A percentile compares a stretch with the other conserved stretches of the same genome.
Conservation (phyloP, 2,797 vertebrate genomes). For the Meda fulgida region DNA sequence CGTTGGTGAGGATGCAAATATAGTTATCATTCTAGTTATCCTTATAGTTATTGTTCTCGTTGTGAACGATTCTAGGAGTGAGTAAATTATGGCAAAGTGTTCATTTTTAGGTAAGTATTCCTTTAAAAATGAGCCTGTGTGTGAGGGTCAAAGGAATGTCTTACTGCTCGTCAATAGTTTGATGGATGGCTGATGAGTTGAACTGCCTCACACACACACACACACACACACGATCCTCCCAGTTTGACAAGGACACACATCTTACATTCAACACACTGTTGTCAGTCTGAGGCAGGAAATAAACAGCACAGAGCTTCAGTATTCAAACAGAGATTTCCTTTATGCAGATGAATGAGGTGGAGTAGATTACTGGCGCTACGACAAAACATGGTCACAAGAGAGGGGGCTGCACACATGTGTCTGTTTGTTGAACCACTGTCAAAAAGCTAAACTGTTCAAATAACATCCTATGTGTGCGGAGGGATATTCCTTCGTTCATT, state of each 20-base stretch:
- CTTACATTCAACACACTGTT: conserved; percentile 31
- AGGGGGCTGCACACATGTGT: not conserved
- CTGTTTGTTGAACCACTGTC: conserved; percentile 13
- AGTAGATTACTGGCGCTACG: conserved; percentile 63
- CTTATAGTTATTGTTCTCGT: not conserved
- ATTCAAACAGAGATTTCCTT: conserved; percentile 64
- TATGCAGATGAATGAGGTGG: conserved; percentile 66
- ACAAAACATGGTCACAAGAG: not conserved
- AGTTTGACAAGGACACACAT: conserved; percentile 27
- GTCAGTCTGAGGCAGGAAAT: conserved; percentile 32
- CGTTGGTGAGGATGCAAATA: not conserved
- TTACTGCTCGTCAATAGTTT: conserved; percentile 46
- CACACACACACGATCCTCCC: conserved; percentile 1
- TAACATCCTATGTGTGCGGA: conserved; percentile 27
- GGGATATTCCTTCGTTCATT: not conserved
- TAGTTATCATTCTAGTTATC: not conserved
- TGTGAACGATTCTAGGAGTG: not conserved
- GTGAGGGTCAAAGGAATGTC: conserved; percentile 30
- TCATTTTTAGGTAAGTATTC: not conserved
- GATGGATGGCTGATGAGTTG: conserved; percentile 45
- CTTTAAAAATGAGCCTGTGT: conserved; percentile 19
- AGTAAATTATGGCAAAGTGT: not conserved
- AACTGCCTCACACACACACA: not conserved
- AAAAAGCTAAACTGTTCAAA: conserved; percentile 39
- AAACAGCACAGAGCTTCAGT: conserved; percentile 51